phyloP scores from a whole-genome alignment of 2,888 invertebrate species.

The Furcula furcula region DNA sequence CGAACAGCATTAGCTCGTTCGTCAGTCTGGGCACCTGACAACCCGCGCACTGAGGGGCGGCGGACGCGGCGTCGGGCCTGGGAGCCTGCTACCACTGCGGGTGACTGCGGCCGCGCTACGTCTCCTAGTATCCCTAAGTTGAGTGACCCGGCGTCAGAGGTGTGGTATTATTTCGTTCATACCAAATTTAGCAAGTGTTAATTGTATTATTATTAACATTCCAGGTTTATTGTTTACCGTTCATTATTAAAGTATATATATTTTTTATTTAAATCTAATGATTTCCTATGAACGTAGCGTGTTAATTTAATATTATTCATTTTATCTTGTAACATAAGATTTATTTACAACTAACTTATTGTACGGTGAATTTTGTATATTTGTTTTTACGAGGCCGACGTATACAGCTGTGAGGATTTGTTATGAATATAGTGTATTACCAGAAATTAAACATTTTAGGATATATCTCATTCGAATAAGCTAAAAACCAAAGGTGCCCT shows the following conservation, averaged over 20 bases:
- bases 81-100: conserved; percentile 42
- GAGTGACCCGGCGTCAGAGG: conserved; percentile 42
- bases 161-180: conserved; percentile 69
- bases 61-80: conserved; percentile 38
- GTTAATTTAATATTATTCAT: conserved; percentile 69
- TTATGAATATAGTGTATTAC: conserved; percentile 73
- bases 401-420: conserved; percentile 73
- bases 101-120: conserved; percentile 42
- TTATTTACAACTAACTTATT: conserved; percentile 80
- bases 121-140: conserved; percentile 53
- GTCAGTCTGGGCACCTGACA: conserved; percentile 88
- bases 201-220: conserved; percentile 78
- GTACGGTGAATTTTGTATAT: conserved; percentile 62
- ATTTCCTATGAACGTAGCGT: conserved; percentile 60
- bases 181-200: conserved; percentile 75
- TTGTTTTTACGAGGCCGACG: conserved; percentile 72
- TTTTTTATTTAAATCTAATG: conserved; percentile 63
- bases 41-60: conserved; percentile 81
- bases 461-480: conserved; percentile 84
- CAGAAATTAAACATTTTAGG: conserved; percentile 79
- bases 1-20: conserved; percentile 92
- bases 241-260: conserved; percentile 40
- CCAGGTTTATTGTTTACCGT: conserved; percentile 74
- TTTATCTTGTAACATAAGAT: conserved; percentile 74
- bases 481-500: conserved; percentile 95